Evolutionary conservation across 2,797 vertebrate species (phyloP).

Genomic region (Monodelphis domestica): DNA sequence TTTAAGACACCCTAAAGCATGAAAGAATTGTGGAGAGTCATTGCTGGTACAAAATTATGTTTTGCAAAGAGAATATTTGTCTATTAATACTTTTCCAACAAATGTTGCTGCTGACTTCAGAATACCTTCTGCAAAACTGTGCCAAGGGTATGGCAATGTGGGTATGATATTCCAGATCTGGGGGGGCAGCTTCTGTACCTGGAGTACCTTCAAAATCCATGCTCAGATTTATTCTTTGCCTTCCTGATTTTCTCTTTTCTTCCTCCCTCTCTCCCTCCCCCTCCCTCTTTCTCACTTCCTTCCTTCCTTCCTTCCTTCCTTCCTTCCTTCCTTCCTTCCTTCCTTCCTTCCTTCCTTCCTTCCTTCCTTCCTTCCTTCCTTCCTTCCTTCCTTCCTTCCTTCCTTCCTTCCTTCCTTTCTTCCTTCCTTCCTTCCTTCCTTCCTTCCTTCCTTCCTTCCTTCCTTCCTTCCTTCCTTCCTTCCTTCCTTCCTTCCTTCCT

Average conservation of each 20-base stretch:
- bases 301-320: too few species aligned
- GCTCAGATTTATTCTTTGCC: not conserved
- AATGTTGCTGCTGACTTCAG: not conserved
- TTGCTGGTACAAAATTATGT: not conserved
- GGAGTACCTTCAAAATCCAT: not conserved
- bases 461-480: too few species aligned
- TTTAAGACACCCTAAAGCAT: not conserved
- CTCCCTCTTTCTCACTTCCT: too few species aligned
- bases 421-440: too few species aligned
- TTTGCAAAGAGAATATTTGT: not conserved
- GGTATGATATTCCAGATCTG: not conserved
- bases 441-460: not conserved
- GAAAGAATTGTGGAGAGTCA: not conserved
- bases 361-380: too few species aligned
- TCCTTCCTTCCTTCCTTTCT: too few species aligned
- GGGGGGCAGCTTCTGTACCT: not conserved
- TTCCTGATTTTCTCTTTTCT: not conserved
- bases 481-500: too few species aligned
- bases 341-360: too few species aligned
- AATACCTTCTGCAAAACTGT: not conserved
- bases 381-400: too few species aligned
- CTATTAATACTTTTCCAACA: not conserved
- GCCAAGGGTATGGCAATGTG: not conserved
- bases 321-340: too few species aligned
- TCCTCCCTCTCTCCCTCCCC: too few species aligned